These are phyloP conservation scores for Barbus barbus DNA, from an alignment of 2,113 vertebrate species.

Conservation along the genomic window DNA sequence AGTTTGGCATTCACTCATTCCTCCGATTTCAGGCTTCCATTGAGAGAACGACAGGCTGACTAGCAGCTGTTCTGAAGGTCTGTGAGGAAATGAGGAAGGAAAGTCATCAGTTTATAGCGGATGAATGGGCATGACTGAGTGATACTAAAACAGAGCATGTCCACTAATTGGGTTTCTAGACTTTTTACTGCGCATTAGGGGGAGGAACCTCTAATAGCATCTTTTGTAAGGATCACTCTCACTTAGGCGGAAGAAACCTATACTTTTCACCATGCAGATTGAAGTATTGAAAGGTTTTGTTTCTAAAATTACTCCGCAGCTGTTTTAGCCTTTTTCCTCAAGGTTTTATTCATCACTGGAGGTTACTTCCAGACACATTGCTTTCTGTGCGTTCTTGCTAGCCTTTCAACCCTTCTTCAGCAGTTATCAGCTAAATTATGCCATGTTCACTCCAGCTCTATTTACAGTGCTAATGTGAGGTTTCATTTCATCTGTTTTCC, in stretches of 20 bases:
- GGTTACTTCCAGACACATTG: not conserved
- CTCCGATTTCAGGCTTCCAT: slow-evolving; percentile 58
- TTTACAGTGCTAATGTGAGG: not conserved
- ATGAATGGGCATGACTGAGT: slow-evolving; percentile 40
- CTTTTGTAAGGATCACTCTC: not conserved
- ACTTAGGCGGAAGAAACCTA: not conserved
- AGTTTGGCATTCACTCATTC: slow-evolving; percentile 61
- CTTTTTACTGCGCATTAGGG: not conserved
- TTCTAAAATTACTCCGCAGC: not conserved
- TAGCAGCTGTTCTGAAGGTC: slow-evolving; percentile 68
- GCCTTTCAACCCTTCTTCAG: not conserved
- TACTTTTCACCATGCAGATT: not conserved
- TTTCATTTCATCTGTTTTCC: slow-evolving; percentile 18
- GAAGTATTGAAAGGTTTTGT: not conserved
- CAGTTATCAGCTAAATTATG: not conserved
- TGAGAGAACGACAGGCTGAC: slow-evolving; percentile 60
- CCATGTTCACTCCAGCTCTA: not conserved
- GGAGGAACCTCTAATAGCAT: not conserved
- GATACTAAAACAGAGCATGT: slow-evolving; percentile 12
- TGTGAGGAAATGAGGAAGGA: slow-evolving; percentile 41
- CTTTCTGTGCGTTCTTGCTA: not conserved
- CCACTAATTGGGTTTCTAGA: slow-evolving; percentile 24
- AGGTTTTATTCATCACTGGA: not conserved
- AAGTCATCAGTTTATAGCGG: slow-evolving; percentile 57
- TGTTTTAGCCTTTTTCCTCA: not conserved